Evolutionary conservation across 2,888 invertebrate genomes (phyloP), one percentile per base, ranked within the genome.

Genomic region (Chymomyza fuscimana): DNA sequence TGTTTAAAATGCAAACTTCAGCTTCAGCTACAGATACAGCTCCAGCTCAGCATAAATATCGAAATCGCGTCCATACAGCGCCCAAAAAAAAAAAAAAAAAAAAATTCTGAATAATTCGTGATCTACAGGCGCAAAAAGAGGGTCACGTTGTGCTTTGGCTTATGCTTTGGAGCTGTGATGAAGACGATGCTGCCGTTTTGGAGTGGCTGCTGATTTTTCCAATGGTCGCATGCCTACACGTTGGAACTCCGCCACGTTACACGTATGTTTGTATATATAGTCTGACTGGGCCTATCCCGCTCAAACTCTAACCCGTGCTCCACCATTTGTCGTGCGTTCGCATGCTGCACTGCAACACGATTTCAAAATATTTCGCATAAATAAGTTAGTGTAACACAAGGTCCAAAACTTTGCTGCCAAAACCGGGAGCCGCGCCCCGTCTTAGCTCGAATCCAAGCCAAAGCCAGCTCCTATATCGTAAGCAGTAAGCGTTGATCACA

Each of bases 321-420:
- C 9, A 50, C 80, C 77, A 63, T 65, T 54, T 64, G 64, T 56
- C 63, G 51, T 46, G 46, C 40, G 19, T 32, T 32, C 84, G 86
- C 88, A 84, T 85, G 82, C 85, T 86, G 85, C 77, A 84, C 82
- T 82, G 79, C 79, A 83, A 87, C 88, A 89, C 89, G 89, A 89
- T 87, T 89, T 83, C 83, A 77, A 89, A 86, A 86, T 88, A 87
- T 89, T 88, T 86, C 89, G 88, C 89, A 90, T 90, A 89, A 90
- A 90, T 90, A 90, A 90, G 90, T 90, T 86, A 90, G 90, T 90
- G 89, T 90, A 90, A 89, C 89, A 90, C 87, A 84, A 86, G 85
- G 82, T 73, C 70, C 32, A 40, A 32, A 32, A 7, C 32, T 32
- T 32, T 32, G 36, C 50, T 9, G 46, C 25, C 68, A 62, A 59